phyloP scores from a whole-genome alignment of 2,888 invertebrate species.

The Ophion ventricosus region DNA sequence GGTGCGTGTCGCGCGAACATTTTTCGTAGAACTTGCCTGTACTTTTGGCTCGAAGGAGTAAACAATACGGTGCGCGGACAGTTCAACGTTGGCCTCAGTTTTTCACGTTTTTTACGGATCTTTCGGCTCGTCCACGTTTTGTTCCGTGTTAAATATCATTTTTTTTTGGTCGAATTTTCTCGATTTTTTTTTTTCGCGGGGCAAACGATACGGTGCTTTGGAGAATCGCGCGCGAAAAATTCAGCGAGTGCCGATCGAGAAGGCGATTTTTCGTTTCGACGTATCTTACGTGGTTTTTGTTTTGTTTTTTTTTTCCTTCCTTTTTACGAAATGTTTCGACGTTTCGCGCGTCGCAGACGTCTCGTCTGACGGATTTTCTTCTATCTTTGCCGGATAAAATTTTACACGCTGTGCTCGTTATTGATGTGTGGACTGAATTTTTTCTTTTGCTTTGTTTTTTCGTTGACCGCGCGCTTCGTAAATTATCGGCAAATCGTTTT shows the following conservation, averaged over 20 bases:
- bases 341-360: constrained; percentile 51
- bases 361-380: constrained; percentile 32
- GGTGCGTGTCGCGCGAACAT: constrained; percentile 39
- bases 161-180: neutral
- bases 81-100: neutral
- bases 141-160: constrained; percentile 7
- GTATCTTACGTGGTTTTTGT: neutral
- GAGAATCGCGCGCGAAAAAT: neutral
- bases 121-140: constrained; percentile 15
- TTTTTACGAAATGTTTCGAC: constrained; percentile 47
- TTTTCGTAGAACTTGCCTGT: constrained; percentile 27
- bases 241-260: constrained; percentile 1
- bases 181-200: neutral
- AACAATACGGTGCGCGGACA: constrained; percentile 32
- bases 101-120: neutral
- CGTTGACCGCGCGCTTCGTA: neutral
- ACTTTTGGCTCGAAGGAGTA: constrained; percentile 24
- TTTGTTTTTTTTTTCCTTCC: neutral
- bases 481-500: neutral
- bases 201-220: neutral
- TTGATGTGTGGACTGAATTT: neutral
- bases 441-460: too few species aligned
- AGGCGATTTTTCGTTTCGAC: neutral
- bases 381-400: neutral
- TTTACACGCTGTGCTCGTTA: neutral